Percentiles rank a stretch among this genome's conserved stretches.
Evolutionary conservation across 2,888 invertebrate genomes (phyloP).

Genomic region (Papilio gigon): DNA sequence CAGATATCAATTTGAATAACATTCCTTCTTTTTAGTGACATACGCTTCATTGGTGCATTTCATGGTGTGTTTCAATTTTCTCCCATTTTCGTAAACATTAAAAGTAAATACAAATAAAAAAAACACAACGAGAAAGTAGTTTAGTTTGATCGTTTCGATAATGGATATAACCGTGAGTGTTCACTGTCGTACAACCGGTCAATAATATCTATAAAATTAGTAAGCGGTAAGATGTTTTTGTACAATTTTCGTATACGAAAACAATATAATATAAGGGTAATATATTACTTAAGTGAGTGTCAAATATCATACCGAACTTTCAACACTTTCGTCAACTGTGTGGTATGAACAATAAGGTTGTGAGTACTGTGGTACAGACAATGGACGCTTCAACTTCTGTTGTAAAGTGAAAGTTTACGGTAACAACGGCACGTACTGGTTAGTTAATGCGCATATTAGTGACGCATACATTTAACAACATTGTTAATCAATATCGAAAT

Average conservation of each 20-base stretch:
- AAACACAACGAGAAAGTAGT: neutral
- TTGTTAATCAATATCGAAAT: neutral
- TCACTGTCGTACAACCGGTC: neutral
- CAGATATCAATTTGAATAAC: constrained; percentile 14
- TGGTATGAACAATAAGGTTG: constrained; percentile 17
- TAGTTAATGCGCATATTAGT: neutral
- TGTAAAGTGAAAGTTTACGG: constrained; percentile 17
- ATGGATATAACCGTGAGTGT: neutral
- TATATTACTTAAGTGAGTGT: neutral
- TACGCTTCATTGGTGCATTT: no score
- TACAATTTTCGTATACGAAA: neutral
- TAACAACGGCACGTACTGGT: neutral
- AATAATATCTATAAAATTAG: neutral
- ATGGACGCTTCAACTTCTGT: neutral
- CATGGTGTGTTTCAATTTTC: no score
- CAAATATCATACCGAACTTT: neutral
- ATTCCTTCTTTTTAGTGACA: neutral
- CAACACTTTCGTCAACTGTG: constrained; percentile 14
- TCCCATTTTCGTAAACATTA: neutral
- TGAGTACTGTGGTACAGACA: constrained; percentile 3
- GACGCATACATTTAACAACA: neutral
- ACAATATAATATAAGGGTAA: neutral
- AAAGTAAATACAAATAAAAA: no score
- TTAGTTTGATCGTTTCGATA: neutral
- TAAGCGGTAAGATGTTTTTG: neutral